Evolutionary conservation across 2,113 vertebrate species (phyloP).

Genomic region (Penelope pileata): DNA sequence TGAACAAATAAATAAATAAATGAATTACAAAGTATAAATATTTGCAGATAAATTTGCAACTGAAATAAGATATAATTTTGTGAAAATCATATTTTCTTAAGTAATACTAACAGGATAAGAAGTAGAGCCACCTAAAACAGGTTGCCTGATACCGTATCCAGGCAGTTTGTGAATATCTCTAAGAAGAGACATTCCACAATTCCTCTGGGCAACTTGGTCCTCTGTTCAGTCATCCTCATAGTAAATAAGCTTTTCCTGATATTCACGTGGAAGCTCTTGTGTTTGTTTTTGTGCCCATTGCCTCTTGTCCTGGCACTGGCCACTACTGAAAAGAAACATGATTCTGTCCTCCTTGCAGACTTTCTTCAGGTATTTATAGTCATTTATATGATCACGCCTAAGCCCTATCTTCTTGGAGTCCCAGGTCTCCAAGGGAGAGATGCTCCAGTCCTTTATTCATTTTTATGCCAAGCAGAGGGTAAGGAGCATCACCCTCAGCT

Average conservation of each 20-base stretch:
- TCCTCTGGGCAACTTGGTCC: background rate
- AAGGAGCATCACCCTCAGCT: background rate
- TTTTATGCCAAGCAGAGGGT: background rate
- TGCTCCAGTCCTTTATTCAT: background rate
- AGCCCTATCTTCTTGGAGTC: background rate
- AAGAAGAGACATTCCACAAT: background rate
- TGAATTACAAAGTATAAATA: background rate
- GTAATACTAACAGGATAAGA: background rate
- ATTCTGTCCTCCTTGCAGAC: rapidly evolving
- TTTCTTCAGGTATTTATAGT: background rate
- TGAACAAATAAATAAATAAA: background rate
- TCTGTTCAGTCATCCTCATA: background rate
- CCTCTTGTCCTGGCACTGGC: background rate
- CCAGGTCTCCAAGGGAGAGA: background rate
- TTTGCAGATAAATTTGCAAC: background rate
- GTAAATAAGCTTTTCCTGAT: background rate
- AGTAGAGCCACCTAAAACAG: background rate
- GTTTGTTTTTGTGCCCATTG: background rate
- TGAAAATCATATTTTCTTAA: background rate
- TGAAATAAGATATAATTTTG: background rate
- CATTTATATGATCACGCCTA: rapidly evolving
- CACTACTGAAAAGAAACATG: background rate
- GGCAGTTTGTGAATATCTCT: background rate
- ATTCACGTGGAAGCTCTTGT: background rate
- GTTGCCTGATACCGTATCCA: background rate